phyloP scores from a whole-genome alignment of 2,888 invertebrate genomes.

The Falcaria lacertinaria region DNA sequence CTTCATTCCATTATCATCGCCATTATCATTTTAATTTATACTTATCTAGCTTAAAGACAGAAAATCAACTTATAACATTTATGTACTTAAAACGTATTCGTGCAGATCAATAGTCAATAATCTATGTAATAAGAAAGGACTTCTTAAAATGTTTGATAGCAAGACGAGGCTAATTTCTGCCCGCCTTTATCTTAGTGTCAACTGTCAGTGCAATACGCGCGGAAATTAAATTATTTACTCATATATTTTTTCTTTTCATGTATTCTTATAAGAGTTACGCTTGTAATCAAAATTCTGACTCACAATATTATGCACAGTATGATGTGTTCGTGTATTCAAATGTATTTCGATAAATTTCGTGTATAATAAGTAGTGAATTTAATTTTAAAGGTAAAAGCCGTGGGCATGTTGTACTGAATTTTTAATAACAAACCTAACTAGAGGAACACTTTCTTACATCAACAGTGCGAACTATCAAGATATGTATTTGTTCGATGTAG shows the following conservation, averaged over 20 bases:
- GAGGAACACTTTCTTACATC: neutral
- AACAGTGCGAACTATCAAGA: neutral
- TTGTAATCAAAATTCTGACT: neutral
- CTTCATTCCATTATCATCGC: neutral
- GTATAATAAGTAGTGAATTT: slow-evolving; percentile 1
- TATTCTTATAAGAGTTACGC: neutral
- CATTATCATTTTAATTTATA: neutral
- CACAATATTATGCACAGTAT: neutral
- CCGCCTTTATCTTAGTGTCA: too few relatives aligned
- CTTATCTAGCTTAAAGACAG: neutral
- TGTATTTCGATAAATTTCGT: neutral
- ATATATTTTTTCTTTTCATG: neutral
- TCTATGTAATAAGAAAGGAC: too few relatives aligned
- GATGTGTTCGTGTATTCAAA: neutral
- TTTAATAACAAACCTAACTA: neutral
- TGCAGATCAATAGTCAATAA: neutral
- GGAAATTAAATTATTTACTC: neutral
- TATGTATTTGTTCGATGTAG: neutral
- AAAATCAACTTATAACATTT: neutral
- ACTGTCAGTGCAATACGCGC: neutral
- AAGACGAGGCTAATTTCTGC: too few relatives aligned
- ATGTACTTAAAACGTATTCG: neutral
- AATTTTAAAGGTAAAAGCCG: neutral
- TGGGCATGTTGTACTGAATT: neutral
- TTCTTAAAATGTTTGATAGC: too few relatives aligned